These are phyloP conservation scores for Characodon lateralis DNA, from an alignment of 2,797 vertebrate species.

Conservation along the genomic window DNA sequence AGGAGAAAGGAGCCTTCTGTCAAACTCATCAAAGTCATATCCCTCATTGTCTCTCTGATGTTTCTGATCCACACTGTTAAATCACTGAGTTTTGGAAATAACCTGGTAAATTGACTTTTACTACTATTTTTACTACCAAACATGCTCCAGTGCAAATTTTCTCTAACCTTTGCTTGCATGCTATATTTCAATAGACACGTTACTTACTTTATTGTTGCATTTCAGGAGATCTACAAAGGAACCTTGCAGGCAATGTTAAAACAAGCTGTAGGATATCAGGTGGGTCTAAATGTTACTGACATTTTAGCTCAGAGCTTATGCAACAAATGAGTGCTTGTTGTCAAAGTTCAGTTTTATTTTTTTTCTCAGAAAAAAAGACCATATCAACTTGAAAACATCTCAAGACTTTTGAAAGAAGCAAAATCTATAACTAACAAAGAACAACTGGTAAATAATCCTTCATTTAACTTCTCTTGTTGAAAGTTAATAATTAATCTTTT, in stretches of 20 bases:
- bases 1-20: not conserved
- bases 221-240: not conserved
- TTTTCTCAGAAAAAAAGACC: slow-evolving; percentile 1
- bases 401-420: slow-evolving; percentile 3
- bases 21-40: not conserved
- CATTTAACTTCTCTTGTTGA: not conserved
- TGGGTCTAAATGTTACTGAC: not conserved
- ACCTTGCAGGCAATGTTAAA: not conserved
- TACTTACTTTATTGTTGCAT: not conserved
- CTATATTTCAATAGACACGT: not conserved
- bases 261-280: not conserved
- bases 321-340: not conserved
- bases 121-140: not conserved
- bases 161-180: not conserved
- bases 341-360: not conserved
- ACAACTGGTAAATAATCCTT: not conserved
- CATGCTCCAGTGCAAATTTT: not conserved
- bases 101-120: not conserved
- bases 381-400: not conserved
- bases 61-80: not conserved
- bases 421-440: not conserved
- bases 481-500: not conserved
- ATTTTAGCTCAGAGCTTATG: not conserved
- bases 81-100: not conserved
- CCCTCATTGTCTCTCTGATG: not conserved